phyloP scores from a whole-genome alignment of 2,888 invertebrate species.

The Ophion slaviceki region DNA sequence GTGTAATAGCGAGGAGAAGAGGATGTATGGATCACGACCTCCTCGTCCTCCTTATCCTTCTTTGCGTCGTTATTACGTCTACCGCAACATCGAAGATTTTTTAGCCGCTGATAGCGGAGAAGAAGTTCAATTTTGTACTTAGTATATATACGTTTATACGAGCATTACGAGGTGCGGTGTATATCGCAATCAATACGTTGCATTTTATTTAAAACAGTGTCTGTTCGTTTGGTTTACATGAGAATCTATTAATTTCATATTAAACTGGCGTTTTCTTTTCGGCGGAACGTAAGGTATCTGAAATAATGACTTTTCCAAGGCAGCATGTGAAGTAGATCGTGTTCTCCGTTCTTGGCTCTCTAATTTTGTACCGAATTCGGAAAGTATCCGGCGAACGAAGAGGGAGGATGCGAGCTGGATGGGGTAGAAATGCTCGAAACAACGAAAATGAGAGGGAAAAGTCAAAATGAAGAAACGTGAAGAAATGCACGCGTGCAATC shows the following conservation, averaged over 20 bases:
- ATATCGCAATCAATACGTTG: not conserved
- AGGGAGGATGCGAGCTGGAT: constrained; percentile 1
- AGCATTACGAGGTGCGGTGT: not conserved
- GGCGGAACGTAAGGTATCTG: too few relatives aligned
- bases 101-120: not conserved
- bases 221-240: too few relatives aligned
- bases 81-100: constrained; percentile 6
- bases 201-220: too few relatives aligned
- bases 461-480: constrained; percentile 50
- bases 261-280: too few relatives aligned
- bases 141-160: not conserved
- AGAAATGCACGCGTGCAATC: constrained; percentile 67
- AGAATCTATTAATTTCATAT: too few relatives aligned
- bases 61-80: constrained; percentile 20
- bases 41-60: not conserved
- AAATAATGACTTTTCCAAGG: too few relatives aligned
- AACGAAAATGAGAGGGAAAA: constrained; percentile 1
- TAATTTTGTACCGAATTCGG: not conserved
- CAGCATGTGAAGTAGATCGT: too few relatives aligned
- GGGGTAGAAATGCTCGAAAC: not conserved
- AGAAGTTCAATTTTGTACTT: not conserved
- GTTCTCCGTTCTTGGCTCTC: too few relatives aligned
- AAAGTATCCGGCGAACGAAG: constrained; percentile 7
- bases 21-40: constrained; percentile 4
- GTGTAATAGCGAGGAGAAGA: constrained; percentile 12